Conservation (phyloP, 1,140 invertebrate genomes). For the Papilio dardanus region DNA sequence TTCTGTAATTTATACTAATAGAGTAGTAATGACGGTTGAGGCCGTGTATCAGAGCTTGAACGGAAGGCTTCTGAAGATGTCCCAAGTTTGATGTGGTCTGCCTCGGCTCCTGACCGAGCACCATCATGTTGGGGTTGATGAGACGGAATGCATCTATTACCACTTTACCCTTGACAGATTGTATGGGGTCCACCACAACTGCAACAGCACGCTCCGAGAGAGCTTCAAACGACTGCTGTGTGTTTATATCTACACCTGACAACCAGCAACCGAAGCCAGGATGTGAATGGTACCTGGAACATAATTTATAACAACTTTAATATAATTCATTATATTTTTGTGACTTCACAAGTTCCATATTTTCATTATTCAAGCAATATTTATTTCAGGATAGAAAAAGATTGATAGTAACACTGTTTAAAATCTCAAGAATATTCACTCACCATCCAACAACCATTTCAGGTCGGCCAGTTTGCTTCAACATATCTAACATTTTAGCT, state of each 20-base stretch:
- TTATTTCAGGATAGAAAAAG: background rate
- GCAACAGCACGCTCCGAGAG: slow-evolving; percentile 99
- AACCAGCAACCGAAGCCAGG: slow-evolving; percentile 99
- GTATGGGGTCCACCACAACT: slow-evolving; percentile 99
- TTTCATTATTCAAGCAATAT: too few relatives aligned
- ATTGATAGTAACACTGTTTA: background rate
- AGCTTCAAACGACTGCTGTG: slow-evolving; percentile 99
- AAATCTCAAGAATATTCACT: slow-evolving; percentile 38
- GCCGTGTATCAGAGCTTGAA: slow-evolving; percentile 99
- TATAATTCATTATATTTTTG: background rate
- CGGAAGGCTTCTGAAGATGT: slow-evolving; percentile 99
- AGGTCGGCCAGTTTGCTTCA: slow-evolving; percentile 98
- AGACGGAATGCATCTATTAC: slow-evolving; percentile 97
- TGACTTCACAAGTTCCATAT: too few relatives aligned
- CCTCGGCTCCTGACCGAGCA: slow-evolving; percentile 98
- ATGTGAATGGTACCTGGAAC: slow-evolving; percentile 95
- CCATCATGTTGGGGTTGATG: slow-evolving; percentile 99
- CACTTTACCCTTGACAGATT: slow-evolving; percentile 99
- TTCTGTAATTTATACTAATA: slow-evolving; percentile 99
- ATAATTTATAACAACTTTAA: slow-evolving; percentile 26
- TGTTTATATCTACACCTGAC: slow-evolving; percentile 99
- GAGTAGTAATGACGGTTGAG: slow-evolving; percentile 99
- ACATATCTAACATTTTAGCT: slow-evolving; percentile 99
- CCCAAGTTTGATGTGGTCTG: slow-evolving; percentile 99
- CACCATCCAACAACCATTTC: slow-evolving; percentile 99